Evolutionary conservation across 2,888 invertebrate genomes (phyloP), one percentile per base, ranked within the genome.

Genomic region (Cosmia trapezina): DNA sequence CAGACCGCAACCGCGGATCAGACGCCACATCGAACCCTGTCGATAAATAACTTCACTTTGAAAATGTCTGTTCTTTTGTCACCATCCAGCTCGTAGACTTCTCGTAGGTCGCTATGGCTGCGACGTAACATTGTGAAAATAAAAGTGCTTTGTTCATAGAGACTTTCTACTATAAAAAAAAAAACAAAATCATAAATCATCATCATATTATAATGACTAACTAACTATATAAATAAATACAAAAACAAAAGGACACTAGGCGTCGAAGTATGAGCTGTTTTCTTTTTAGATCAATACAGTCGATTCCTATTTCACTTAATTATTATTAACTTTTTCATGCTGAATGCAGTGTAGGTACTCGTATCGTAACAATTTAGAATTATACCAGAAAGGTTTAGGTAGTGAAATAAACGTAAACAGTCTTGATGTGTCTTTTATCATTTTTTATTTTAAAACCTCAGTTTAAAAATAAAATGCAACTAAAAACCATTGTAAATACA

Each of bases 21-120:
- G 97, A 67, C 97, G 97, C 98, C 98, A 99, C 97, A 99, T 97
- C 43, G 98, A 98, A 66, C 99, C 98, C 97, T 98, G 33, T 12
- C 17, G 17, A 60, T 60, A 22, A 41, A n/a, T n/a, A 41, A 57
- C 6, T 57, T 57, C 19, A 57, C 11, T 57, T 57, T 33, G 33
- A 19, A 19, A 33, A 33, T 57, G 1, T 19, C 6, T 11, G 33
- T 57, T 57, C 19, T 33, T 33, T 11, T 57, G 8, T 28, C 19
- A 57, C 19, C 3, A 11, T 33, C 6, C 17, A n/a, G n/a, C n/a
- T 51, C n/a, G 51, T 11, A n/a, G 4, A n/a, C 17, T 9, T 11
- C n/a, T n/a, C n/a, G 51, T 4, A n/a, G 4, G 51, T n/a, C 28
- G 17, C 17, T 28, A 17, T 17, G 4, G 8, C 28, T 56, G 28